phyloP scores from a whole-genome alignment of 2,888 invertebrate genomes.

The Plemyria rubiginata region DNA sequence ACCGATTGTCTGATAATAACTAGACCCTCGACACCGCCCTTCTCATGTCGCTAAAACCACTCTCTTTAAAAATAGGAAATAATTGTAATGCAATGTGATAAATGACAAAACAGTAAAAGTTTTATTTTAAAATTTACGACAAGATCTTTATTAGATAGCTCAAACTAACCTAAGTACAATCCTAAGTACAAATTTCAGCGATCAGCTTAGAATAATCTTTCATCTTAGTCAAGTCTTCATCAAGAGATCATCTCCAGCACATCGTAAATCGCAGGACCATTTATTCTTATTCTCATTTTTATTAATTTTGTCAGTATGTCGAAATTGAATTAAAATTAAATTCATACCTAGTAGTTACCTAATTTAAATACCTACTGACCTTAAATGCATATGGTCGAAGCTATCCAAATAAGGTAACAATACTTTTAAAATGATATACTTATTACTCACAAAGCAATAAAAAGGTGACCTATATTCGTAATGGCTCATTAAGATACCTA shows the following conservation, averaged over 20 bases:
- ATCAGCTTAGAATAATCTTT: not conserved
- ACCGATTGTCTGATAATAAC: constrained; percentile 40
- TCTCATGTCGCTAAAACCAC: constrained; percentile 26
- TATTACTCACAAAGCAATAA: constrained; percentile 31
- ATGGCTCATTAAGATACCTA: constrained; percentile 51
- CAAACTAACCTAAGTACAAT: too few species aligned
- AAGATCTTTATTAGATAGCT: too few species aligned
- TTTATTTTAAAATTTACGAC: too few species aligned
- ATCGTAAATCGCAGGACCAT: not conserved
- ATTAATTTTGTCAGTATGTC: not conserved
- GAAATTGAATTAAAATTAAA: not conserved
- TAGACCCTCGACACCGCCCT: constrained; percentile 35
- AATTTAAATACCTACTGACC: not conserved
- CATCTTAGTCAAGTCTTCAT: not conserved
- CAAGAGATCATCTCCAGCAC: constrained; percentile 4
- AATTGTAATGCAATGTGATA: not conserved
- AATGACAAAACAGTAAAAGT: too few species aligned
- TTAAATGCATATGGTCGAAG: constrained; percentile 4
- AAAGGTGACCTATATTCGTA: constrained; percentile 53
- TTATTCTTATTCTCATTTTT: not conserved
- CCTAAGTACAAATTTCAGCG: too few species aligned
- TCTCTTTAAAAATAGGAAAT: not conserved
- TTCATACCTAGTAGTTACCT: not conserved
- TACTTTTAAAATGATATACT: constrained; percentile 21
- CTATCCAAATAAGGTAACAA: constrained; percentile 26